Evolutionary conservation across 2,797 vertebrate species (phyloP), one percentile per base, ranked within the genome.

Genomic region (Choloepus didactylus): DNA sequence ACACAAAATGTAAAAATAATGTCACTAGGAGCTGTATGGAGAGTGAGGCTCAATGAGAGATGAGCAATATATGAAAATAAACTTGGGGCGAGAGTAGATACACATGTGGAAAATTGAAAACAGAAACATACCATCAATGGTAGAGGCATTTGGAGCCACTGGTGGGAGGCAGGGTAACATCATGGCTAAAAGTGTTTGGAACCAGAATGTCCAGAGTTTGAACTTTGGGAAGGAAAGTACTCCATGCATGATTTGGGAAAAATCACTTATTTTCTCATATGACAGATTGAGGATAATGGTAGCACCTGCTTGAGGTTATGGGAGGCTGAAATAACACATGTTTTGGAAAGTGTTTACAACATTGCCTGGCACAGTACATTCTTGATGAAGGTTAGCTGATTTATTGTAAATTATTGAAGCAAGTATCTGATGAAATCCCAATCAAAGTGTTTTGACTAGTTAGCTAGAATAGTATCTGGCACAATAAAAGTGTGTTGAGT

Each of bases 81-180:
- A 3, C 18, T 0, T 16, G 70, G 66, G 64, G 64, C 29, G 15
- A 27, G 8, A 25, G 62, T 46, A 0, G 1, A 6, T 0, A 0
- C 10, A 2, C 4, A 3, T 9, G 35, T 4, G 18, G 9, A 7
- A 38, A 27, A 1, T 0, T 15, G 2, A 23, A n/a, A 8, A 4
- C 3, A 38, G n/a, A 3, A 29, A 62, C 0, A 25, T 5, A 25
- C 18, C 0, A 8, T 5, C 3, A 1, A 0, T 0, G 4, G 51
- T n/a, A 7, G 70, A 31, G 62, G 41, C 35, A 3, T 4, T 54
- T 2, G 18, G 3, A 1, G 38, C 5, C 25, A 4, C 0, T 9
- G 29, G 31, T 35, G 16, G 23, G n/a, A 49, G 38, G 16, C 1
- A 14, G 44, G 23, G 76, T 4, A 1, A 8, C 0, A 0, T 15